Conservation (phyloP, 2,113 vertebrate species). For the Ameiurus melas region DNA sequence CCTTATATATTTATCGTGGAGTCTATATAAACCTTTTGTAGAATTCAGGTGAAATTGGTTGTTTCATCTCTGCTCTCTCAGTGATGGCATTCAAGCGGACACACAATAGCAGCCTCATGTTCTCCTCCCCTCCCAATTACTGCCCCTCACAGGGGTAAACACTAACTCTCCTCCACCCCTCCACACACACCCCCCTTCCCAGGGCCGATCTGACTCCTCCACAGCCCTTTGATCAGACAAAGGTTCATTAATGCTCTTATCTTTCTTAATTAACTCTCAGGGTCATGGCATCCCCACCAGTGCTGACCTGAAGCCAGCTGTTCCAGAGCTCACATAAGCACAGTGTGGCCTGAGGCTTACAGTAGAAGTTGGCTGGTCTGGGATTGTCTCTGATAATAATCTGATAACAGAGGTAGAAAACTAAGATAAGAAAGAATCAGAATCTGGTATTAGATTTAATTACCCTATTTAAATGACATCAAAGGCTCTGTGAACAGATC, state of each 20-base stretch:
- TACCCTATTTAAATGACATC: slow-evolving; percentile 11
- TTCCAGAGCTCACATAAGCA: slow-evolving; percentile 43
- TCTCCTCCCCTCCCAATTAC: slow-evolving; percentile 50
- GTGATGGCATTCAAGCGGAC: slow-evolving; percentile 40
- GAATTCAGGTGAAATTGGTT: not conserved
- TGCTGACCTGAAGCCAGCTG: slow-evolving; percentile 47
- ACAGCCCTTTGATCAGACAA: slow-evolving; percentile 54
- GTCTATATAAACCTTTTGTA: not conserved
- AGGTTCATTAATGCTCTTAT: slow-evolving; percentile 60
- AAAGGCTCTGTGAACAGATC: slow-evolving; percentile 19
- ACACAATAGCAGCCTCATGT: slow-evolving; percentile 49
- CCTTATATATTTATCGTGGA: not conserved
- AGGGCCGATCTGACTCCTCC: slow-evolving; percentile 37
- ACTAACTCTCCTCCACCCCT: slow-evolving; percentile 33
- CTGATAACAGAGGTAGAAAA: slow-evolving; percentile 3
- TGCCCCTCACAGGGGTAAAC: slow-evolving; percentile 53
- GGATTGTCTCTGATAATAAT: slow-evolving; percentile 4
- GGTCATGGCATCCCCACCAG: slow-evolving; percentile 50
- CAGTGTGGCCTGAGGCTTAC: not conserved
- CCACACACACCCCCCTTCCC: slow-evolving; percentile 7
- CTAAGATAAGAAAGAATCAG: slow-evolving; percentile 8
- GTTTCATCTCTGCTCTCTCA: slow-evolving; percentile 6
- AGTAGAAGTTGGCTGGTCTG: slow-evolving; percentile 18
- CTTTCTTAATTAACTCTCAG: slow-evolving; percentile 59
- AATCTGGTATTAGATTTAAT: slow-evolving; percentile 18